phyloP scores from a whole-genome alignment of 2,888 invertebrate genomes.

The Punctoribates punctum region DNA sequence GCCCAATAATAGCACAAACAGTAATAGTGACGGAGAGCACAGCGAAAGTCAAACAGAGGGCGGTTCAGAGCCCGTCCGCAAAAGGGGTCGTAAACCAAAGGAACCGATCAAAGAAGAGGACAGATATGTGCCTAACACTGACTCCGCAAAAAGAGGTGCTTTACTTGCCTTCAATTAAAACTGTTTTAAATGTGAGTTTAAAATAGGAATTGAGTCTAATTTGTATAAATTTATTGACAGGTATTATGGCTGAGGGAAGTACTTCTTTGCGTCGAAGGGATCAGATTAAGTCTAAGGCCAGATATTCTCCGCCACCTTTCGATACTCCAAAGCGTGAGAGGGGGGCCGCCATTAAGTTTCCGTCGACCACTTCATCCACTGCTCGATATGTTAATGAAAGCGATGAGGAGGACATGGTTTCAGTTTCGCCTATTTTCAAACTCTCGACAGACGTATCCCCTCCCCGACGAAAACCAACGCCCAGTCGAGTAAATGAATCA shows the following conservation, averaged over 20 bases:
- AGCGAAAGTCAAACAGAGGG: neutral
- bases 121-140: slow-evolving; percentile 29
- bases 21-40: slow-evolving; percentile 5
- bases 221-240: neutral
- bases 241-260: slow-evolving; percentile 10
- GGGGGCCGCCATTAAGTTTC: slow-evolving; percentile 7
- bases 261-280: slow-evolving; percentile 42
- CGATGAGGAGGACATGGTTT: slow-evolving; percentile 36
- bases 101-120: slow-evolving; percentile 31
- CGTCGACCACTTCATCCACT: slow-evolving; percentile 8
- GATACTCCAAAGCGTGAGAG: slow-evolving; percentile 34
- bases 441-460: slow-evolving; percentile 20
- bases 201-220: neutral
- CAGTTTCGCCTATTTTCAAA: slow-evolving; percentile 27
- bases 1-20: slow-evolving; percentile 1
- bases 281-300: slow-evolving; percentile 35
- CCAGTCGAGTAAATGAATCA: neutral
- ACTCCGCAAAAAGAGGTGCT: slow-evolving; percentile 32
- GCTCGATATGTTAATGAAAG: slow-evolving; percentile 11
- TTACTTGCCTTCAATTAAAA: neutral
- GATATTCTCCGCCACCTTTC: slow-evolving; percentile 43
- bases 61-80: neutral
- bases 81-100: slow-evolving; percentile 39
- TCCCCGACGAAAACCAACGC: slow-evolving; percentile 32
- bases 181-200: neutral